phyloP scores from a whole-genome alignment of 1,140 invertebrate species.

The Aporrectodea caliginosa region DNA sequence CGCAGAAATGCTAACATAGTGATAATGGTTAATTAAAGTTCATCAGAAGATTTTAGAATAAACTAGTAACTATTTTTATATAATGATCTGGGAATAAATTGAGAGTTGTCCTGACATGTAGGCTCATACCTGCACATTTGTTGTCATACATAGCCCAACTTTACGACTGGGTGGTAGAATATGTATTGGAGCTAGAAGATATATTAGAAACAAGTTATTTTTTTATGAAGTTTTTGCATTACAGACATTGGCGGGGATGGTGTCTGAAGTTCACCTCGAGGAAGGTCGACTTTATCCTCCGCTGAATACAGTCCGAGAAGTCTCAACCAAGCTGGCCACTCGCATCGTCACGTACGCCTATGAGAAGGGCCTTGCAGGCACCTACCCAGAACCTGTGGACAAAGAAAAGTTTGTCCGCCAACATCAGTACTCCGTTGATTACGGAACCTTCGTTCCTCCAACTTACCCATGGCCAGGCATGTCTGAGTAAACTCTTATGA shows the following conservation, averaged over 20 bases:
- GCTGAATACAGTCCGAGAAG: constrained; percentile 76
- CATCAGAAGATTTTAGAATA: no score
- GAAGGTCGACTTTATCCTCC: constrained; percentile 93
- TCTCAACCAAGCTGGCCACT: constrained; percentile 82
- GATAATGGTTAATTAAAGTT: no score
- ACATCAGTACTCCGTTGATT: constrained; percentile 59
- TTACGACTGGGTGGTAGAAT: no score
- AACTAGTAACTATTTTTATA: no score
- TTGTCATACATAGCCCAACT: no score
- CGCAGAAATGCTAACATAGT: no score
- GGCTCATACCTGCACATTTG: no score
- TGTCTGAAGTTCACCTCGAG: constrained; percentile 74
- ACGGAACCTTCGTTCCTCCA: constrained; percentile 57
- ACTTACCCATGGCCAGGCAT: constrained; percentile 57
- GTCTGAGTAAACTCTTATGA: constrained; percentile 14
- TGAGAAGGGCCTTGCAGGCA: constrained; percentile 59
- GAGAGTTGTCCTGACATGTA: no score
- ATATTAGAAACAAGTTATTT: constrained; percentile 5
- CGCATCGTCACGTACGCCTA: constrained; percentile 85
- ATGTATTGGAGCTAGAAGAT: no score
- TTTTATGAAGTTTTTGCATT: constrained; percentile 32
- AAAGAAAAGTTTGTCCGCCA: constrained; percentile 57
- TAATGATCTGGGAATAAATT: no score
- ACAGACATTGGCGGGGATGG: constrained; percentile 75
- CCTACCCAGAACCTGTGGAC: constrained; percentile 60